Conservation (phyloP, 2,888 invertebrate genomes). For the Quadroppia sp. region DNA sequence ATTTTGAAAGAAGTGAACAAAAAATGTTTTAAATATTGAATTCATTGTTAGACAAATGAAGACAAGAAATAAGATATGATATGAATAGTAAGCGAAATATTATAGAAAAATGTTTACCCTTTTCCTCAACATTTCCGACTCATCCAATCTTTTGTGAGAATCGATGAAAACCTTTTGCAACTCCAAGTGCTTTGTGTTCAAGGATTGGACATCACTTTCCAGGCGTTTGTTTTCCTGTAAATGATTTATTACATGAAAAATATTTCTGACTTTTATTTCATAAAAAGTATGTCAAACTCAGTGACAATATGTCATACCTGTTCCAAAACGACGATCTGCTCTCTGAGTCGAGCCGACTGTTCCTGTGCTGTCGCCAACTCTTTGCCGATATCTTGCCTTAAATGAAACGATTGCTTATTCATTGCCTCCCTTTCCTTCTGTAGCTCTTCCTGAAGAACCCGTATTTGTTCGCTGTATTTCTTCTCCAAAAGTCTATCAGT, state of each 20-base stretch:
- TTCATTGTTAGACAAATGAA: too few species aligned
- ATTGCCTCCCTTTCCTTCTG: constrained; percentile 71
- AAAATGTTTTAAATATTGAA: too few species aligned
- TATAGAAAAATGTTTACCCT: constrained; percentile 48
- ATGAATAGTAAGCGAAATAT: neutral
- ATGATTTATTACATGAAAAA: neutral
- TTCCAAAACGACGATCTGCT: constrained; percentile 61
- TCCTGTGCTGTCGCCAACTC: constrained; percentile 64
- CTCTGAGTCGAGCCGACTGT: constrained; percentile 64
- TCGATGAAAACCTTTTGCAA: constrained; percentile 52
- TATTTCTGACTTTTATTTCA: constrained; percentile 14
- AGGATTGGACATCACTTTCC: constrained; percentile 62
- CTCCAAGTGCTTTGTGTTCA: constrained; percentile 61
- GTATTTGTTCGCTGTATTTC: constrained; percentile 70
- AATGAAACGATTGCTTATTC: constrained; percentile 57
- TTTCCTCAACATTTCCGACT: constrained; percentile 49
- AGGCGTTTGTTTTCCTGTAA: constrained; percentile 61
- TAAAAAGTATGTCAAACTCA: neutral
- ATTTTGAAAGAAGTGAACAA: too few species aligned
- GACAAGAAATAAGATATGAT: neutral
- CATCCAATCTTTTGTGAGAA: constrained; percentile 52
- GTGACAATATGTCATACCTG: constrained; percentile 48
- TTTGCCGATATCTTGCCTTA: constrained; percentile 58
- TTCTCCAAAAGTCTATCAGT: constrained; percentile 63
- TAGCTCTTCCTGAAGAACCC: constrained; percentile 65